Base-by-base conservation (phyloP, 2,888 invertebrate species). In the Sepioteuthis lessoniana region DNA sequence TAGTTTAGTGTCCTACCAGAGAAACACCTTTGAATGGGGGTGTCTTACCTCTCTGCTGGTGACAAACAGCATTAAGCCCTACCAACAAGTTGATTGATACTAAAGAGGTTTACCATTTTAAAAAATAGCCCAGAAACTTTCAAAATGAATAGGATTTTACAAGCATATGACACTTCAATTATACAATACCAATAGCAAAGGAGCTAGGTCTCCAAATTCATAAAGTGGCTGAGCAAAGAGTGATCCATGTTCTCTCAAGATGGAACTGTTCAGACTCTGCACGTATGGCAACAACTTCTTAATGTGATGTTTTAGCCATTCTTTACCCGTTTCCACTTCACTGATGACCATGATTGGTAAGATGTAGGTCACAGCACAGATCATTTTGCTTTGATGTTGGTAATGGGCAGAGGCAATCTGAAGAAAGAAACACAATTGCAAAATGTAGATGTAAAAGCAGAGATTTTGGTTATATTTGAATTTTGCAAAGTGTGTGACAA, bases 281-380 rank as follows among this genome's bases (percentile, higher is more conserved):
- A 90, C 90, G 8, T 47, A 92, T 3, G 92, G 92, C 38, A 91
- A 42, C 42, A 96, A 93, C 19, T 94, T 94, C 0, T 94, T 50
- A 37, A 95, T 94, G 94, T 96, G 95, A 93, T 95, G 95, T 60
- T 95, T 94, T n/a, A 96, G 94, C 96, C 96, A 96, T 1, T 94
- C 94, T 38, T 95, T 94, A 1, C 96, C 96, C 38, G 95, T 95
- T 8, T 95, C 94, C 31, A 95, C 94, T 76, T 95, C 96, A 35
- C 95, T 95, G 31, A 96, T 94, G 50, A 95, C 95, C 50, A 96
- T 94, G 94, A 96, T 94, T 7, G 96, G 96, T 76, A 96, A 94
- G 46, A 96, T 95, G 47, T 95, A 95, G 19, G 95, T 90, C 21
- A 95, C 93, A 60, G 95, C 94, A 19, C 94, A 76, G n/a, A 35